Base-by-base conservation (phyloP, 1,140 invertebrate genomes). In the Euwallacea similis region DNA sequence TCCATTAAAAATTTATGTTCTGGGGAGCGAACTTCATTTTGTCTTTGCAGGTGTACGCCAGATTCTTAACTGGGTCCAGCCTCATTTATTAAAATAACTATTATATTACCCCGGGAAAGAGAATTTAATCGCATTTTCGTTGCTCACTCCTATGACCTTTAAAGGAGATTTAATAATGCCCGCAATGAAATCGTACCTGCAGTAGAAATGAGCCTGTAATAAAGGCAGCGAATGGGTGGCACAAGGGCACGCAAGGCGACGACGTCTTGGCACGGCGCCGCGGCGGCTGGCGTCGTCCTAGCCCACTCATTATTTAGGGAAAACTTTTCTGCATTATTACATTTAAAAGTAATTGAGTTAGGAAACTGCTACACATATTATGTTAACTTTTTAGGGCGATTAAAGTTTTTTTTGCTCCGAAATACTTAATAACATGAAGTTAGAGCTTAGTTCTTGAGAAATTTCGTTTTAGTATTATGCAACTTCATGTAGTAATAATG, bases 161-260 rank as follows among this genome's bases (percentile, higher is more conserved):
- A 50, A 50, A 11, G 46, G 46, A 13, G 46, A 50, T 43, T 42
- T 61, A 69, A 62, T 54, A 54, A 69, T 43, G 42, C 21, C 67
- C 59, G 67, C 67, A 69, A 55, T 58, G 71, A 53, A 73, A 59
- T 73, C 63, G 59, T 72, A 76, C 73, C 75, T 75, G 73, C 73
- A 73, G 50, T 54, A 16, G 63, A 64, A 70, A 73, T 76, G 68
- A 69, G 43, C 72, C 70, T 74, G 76, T 75, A 74, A 75, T 77
- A 76, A 77, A 77, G 67, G 66, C 69, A 72, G 76, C 71, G 75
- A 77, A 77, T 76, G 76, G 75, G 76, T 77, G 76, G 74, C 73
- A 77, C 76, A 76, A 73, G 66, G 62, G 67, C 76, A 77, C 76
- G 76, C 76, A 74, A 77, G 47, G 50, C 55, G 72, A 71, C 76